Evolutionary conservation across 1,140 invertebrate species (phyloP).

Genomic region (Stenopsyche tienmushanensis): DNA sequence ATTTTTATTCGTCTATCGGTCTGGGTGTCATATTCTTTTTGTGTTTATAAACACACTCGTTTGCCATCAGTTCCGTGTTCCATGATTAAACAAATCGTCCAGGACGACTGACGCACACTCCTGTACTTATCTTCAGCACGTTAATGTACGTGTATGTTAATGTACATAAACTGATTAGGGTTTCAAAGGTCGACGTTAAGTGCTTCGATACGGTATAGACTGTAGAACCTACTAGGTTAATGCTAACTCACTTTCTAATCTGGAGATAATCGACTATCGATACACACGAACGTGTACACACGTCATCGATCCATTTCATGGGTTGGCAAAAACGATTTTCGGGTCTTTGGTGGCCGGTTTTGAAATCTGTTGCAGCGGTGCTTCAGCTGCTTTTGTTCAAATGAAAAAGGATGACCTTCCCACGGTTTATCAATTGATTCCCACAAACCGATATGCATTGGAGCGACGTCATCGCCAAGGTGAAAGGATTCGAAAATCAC

Average conservation of each 20-base stretch:
- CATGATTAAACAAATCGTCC: too few species aligned
- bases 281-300: neutral
- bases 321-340: neutral
- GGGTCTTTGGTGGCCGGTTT: neutral
- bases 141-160: neutral
- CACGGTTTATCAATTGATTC: neutral
- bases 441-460: neutral
- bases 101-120: too few species aligned
- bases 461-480: neutral
- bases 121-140: too few species aligned
- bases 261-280: neutral
- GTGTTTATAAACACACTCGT: too few species aligned
- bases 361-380: neutral
- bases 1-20: neutral
- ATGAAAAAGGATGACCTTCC: neutral
- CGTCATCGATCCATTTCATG: neutral
- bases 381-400: neutral
- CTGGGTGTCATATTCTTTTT: too few species aligned
- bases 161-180: neutral
- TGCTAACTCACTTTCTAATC: neutral
- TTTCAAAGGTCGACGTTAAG: neutral
- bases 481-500: constrained; percentile 4
- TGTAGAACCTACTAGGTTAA: neutral
- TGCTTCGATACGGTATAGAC: neutral
- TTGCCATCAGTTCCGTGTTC: too few species aligned